These are phyloP conservation scores for Phthorimaea operculella DNA, from an alignment of 1,140 invertebrate species.

Conservation along the genomic window DNA sequence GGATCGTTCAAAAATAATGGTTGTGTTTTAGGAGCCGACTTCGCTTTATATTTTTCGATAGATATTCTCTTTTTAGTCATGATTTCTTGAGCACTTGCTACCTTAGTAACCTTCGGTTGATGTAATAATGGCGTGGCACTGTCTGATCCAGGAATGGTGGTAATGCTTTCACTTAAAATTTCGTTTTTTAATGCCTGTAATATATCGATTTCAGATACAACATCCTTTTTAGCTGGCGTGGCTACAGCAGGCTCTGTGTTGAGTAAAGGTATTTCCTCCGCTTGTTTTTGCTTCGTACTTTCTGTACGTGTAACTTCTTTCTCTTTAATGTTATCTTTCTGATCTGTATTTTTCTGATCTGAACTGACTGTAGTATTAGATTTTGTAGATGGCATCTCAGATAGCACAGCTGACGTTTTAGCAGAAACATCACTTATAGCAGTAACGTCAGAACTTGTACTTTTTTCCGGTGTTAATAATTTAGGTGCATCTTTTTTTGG, in stretches of 20 bases:
- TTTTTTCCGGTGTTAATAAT: no score
- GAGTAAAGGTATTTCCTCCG: slow-evolving; percentile 42
- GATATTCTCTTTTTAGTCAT: slow-evolving; percentile 57
- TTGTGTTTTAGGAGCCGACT: slow-evolving; percentile 21
- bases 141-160: slow-evolving; percentile 28
- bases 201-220: slow-evolving; percentile 60
- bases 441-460: no score
- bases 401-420: no score
- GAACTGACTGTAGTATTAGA: no score
- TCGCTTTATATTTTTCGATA: slow-evolving; percentile 64
- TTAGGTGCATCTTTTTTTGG: no score
- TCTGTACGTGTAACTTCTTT: no score
- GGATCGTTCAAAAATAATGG: slow-evolving; percentile 18
- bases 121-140: slow-evolving; percentile 38
- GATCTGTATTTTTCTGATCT: no score
- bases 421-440: no score
- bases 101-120: slow-evolving; percentile 57
- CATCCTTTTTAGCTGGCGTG: slow-evolving; percentile 25
- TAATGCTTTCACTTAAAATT: slow-evolving; percentile 46
- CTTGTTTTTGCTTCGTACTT: neutral
- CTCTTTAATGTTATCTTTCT: no score
- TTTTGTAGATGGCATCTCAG: no score
- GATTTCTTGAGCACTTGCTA: slow-evolving; percentile 45
- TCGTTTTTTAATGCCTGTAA: slow-evolving; percentile 63
- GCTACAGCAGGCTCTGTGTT: slow-evolving; percentile 23